These are phyloP conservation scores for Anguilla rostrata DNA, from an alignment of 2,113 vertebrate genomes.

Conservation along the genomic window DNA sequence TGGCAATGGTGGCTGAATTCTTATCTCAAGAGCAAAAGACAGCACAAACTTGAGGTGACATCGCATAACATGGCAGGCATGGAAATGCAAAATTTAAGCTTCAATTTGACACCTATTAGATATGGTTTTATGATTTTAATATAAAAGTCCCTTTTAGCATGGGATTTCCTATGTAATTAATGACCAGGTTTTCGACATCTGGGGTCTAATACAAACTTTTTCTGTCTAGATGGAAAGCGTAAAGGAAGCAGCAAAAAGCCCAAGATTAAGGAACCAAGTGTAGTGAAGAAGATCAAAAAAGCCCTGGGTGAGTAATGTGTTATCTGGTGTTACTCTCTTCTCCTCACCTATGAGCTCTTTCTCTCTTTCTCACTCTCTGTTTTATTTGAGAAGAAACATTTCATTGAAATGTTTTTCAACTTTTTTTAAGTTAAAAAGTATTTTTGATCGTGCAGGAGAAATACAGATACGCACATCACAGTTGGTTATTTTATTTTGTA, in stretches of 20 bases:
- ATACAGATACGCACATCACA: no score
- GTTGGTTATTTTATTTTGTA: no score
- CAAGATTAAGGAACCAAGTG: not conserved
- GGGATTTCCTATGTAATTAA: not conserved
- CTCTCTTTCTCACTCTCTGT: not conserved
- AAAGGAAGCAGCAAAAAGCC: conserved; percentile 14
- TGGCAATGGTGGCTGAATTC: no score
- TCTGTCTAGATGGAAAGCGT: conserved; percentile 26
- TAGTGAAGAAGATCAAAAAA: conserved; percentile 1
- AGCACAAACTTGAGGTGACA: no score
- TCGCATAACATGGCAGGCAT: no score
- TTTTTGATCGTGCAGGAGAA: no score
- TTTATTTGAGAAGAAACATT: not conserved
- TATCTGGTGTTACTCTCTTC: conserved; percentile 2
- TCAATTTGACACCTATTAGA: no score
- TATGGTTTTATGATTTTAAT: no score
- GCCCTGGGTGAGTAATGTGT: not conserved
- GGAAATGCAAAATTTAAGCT: no score
- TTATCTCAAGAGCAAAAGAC: no score
- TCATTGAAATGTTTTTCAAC: not conserved
- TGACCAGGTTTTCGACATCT: not conserved
- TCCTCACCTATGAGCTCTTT: not conserved
- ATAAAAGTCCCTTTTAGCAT: not conserved
- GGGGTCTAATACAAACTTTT: not conserved
- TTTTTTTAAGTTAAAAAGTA: no score